phyloP scores from a whole-genome alignment of 2,888 invertebrate species.

The Tineola bisselliella region DNA sequence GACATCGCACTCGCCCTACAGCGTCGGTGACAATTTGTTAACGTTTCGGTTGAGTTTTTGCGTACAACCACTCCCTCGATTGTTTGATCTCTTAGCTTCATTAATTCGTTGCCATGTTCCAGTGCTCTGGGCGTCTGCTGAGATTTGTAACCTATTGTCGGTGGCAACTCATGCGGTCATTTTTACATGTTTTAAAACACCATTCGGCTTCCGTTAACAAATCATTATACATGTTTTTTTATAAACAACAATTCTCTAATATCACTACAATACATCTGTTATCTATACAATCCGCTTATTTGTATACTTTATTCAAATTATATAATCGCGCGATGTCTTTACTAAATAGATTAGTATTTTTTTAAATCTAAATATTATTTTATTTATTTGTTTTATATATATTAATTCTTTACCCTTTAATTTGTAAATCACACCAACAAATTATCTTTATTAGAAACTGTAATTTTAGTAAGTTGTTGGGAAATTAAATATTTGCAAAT shows the following conservation, averaged over 20 bases:
- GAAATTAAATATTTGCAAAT: no score
- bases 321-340: slow-evolving; percentile 1
- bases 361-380: no score
- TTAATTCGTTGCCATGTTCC: slow-evolving; percentile 13
- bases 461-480: no score
- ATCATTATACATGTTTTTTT: background rate
- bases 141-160: slow-evolving; percentile 12
- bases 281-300: slow-evolving; percentile 2
- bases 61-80: slow-evolving; percentile 18
- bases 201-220: background rate
- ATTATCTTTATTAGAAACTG: no score
- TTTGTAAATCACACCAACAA: no score
- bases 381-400: no score
- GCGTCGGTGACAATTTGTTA: slow-evolving; percentile 17
- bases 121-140: background rate
- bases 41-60: slow-evolving; percentile 13
- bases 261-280: no score
- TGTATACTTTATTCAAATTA: background rate
- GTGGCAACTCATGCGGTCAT: slow-evolving; percentile 10
- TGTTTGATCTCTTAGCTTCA: slow-evolving; percentile 17
- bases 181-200: background rate
- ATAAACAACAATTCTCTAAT: background rate
- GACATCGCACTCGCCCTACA: background rate
- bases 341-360: background rate
- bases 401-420: no score